Base-by-base conservation (phyloP, 2,888 invertebrate species). In the Busseola fusca region DNA sequence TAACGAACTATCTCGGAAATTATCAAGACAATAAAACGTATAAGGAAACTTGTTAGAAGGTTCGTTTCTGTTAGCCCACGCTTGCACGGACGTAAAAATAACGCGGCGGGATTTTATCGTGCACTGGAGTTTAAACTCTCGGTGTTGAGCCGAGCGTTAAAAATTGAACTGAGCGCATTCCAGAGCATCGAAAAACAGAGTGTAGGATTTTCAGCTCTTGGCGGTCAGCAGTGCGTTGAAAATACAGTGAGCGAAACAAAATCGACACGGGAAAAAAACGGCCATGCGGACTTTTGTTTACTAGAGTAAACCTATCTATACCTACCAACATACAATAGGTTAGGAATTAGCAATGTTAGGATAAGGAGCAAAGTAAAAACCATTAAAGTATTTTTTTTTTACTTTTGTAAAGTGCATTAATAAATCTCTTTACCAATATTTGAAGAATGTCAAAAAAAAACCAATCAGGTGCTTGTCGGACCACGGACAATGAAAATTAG, bases 1-100 rank as follows among this genome's bases (percentile, higher is more conserved):
- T 54, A 64, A 37, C 64, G 16, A 79, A 75, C 75, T 72, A 76
- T 80, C 72, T 72, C 34, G 66, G 64, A 72, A 70, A 76, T 80
- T 72, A 80, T 80, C 80, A 67, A 76, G 67, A 80, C 80, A 80
- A 80, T 80, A 76, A 80, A 80, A 72, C 76, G 67, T 70, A 76
- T 76, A 80, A 68, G 80, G 80, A 80, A 80, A 80, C 80, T 80
- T 80, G 78, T 68, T 75, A 54, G 63, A 50, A 21, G 68, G 68
- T 56, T 58, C 42, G 34, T 42, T 67, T 64, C 52, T 69, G 57
- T 66, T 69, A 48, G n/a, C n/a, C n/a, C 48, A 48, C 48, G 10
- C 1, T 50, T n/a, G 48, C n/a, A 50, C 48, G 48, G 48, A 50
- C n/a, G n/a, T 50, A n/a, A 50, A 45, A 48, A 12, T n/a, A 50